Conservation (phyloP, 2,797 vertebrate species). For the Gila robusta region DNA sequence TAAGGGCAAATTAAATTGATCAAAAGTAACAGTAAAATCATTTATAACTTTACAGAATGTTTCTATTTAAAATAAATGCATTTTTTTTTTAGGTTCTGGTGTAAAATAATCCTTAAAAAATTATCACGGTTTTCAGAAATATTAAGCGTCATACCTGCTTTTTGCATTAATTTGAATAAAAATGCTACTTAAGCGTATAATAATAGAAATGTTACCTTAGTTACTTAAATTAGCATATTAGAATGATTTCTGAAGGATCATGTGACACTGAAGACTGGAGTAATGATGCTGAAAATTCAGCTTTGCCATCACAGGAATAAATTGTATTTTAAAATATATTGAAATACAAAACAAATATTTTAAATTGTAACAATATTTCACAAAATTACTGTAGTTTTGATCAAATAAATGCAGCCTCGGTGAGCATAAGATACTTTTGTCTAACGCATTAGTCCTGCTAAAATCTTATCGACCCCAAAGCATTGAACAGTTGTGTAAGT, state of each 20-base stretch:
- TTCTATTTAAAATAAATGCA: too few relatives aligned
- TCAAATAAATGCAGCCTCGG: background rate
- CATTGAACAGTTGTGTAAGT: too few relatives aligned
- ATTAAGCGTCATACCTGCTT: background rate
- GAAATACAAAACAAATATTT: background rate
- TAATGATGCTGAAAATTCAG: background rate
- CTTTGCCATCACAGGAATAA: background rate
- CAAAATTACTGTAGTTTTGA: background rate
- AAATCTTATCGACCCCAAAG: background rate
- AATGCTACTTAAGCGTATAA: background rate
- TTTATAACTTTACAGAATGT: background rate
- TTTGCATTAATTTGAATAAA: background rate
- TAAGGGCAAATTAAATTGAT: background rate
- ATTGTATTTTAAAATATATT: too few relatives aligned
- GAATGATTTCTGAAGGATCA: background rate
- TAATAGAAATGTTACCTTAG: background rate
- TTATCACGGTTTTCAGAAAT: background rate
- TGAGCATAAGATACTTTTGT: background rate
- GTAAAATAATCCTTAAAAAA: background rate
- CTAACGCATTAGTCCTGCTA: background rate
- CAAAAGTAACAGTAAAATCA: background rate
- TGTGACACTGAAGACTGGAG: background rate
- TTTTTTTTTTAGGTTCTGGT: too few relatives aligned
- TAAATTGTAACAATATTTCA: background rate
- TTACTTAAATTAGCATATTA: background rate